A percentile compares a stretch with the other conserved stretches of the same genome.
phyloP scores from a whole-genome alignment of 2,113 vertebrate genomes.

The Prunella fulvescens region DNA sequence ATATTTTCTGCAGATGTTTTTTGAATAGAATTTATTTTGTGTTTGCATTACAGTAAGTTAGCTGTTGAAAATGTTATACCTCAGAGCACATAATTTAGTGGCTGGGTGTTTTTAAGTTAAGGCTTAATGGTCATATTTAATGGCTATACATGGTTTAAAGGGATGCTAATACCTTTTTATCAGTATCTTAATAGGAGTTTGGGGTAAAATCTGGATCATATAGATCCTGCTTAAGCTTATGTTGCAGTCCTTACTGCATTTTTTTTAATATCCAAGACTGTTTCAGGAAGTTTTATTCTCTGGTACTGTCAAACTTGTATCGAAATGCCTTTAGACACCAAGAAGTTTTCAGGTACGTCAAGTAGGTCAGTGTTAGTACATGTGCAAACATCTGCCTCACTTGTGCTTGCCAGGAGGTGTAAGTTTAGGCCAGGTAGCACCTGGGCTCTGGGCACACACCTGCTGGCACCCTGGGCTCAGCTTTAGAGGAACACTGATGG shows the following conservation, averaged over 20 bases:
- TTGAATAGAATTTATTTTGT: background rate
- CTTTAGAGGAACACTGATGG: background rate
- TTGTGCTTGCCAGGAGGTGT: background rate
- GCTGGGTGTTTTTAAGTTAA: background rate
- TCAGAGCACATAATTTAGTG: background rate
- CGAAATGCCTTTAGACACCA: background rate
- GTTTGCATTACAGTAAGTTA: background rate
- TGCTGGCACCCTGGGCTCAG: background rate
- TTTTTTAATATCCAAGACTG: background rate
- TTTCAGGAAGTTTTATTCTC: background rate
- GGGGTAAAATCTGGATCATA: background rate
- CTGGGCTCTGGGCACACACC: background rate
- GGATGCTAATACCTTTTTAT: background rate
- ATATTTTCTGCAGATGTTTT: background rate
- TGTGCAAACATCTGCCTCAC: fast-evolving
- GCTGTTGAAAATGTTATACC: background rate
- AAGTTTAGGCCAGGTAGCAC: background rate
- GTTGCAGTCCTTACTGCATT: background rate
- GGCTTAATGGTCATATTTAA: background rate
- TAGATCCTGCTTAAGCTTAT: background rate
- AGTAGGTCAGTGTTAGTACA: background rate
- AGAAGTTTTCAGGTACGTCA: background rate
- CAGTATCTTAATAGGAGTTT: background rate
- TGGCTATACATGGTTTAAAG: background rate
- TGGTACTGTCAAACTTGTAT: background rate